Evolutionary conservation across 2,113 vertebrate genomes (phyloP), one percentile per base, ranked within the genome.

Genomic region (Ceuthmochares aereus): DNA sequence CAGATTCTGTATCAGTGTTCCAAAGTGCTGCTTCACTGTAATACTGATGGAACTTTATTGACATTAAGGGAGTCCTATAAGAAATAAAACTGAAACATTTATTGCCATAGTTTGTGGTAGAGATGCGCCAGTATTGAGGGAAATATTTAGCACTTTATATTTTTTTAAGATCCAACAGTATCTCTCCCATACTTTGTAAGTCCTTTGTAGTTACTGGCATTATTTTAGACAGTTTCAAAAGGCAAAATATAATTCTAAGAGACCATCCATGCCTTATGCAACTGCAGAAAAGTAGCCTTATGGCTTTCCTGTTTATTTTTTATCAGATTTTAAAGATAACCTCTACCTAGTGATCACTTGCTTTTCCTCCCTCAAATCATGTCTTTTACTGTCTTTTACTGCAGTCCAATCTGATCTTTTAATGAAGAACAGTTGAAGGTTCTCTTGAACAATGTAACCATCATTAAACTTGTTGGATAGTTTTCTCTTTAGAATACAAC

Each of bases 391-490:
- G 3, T 67, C 54, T 91, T 82, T 89, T 36, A 59, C 29, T 89
- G 56, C 36, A 47, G 40, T 83, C 84, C n/a, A 36, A 0, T 59
- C 59, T 68, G 45, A 78, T 83, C 27, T 72, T 82, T 87, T 78
- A 70, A 91, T 85, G 97, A 97, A 96, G 97, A 96, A 90, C 96
- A 97, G 96, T 96, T 97, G 97, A 97, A 97, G 79, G 90, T 92
- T 97, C 66, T 78, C 56, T 90, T 60, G 92, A 88, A 75, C 60
- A 78, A 30, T 8, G 11, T 96, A 67, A 84, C 52, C 20, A 5
- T 76, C 60, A 30, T 92, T 91, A 85, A 95, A 78, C 42, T 30
- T 29, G 26, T 69, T 81, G 64, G 70, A 52, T 83, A 34, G 51
- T 51, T 88, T 93, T 89, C 70, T 89, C 49, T 94, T 79, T 95